Evolutionary conservation across 2,888 invertebrate species (phyloP), one percentile per base, ranked within the genome.

Genomic region (Dryomyza anilis): DNA sequence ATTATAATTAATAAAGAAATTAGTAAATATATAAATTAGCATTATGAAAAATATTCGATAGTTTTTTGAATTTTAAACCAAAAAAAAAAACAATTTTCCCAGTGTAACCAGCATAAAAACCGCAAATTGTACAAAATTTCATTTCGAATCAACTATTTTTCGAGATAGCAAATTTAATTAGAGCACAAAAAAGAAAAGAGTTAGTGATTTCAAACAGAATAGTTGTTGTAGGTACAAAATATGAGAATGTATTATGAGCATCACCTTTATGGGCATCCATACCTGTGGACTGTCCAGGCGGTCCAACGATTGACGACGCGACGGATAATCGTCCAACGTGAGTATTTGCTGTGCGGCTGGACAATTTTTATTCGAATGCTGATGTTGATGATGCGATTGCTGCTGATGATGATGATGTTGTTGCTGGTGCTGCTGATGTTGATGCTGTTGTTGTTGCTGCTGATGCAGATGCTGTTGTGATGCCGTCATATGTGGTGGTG

Each of bases 291-390:
- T 83, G 72, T 83, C 83, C 69, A 88, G 85, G 69, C 88, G 82
- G 75, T 88, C 88, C 70, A 88, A 75, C 25, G 88, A 88, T 65
- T 88, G 87, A 71, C 88, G 79, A 66, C 90, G 83, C 29, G 89
- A 89, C 66, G 89, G 84, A 77, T 88, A 89, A 68, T 84, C 81
- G 43, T 83, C 83, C 64, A 81, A 68, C 53, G 78, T 77, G 68
- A 82, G 73, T 69, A 82, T 72, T 68, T 80, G 81, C 68, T 80
- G 78, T 66, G 80, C 86, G 72, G 77, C 86, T 81, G 61, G 87
- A 84, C 75, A 81, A 73, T 78, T 81, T 67, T 81, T 81, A 67
- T 81, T 81, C 39, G 81, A 81, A 70, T 81, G 80, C 76, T 71
- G 79, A 77, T 74, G 80, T n/a, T n/a, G n/a, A n/a, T n/a, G n/a